Evolutionary conservation across 2,888 invertebrate species (phyloP), one percentile per base, ranked within the genome.

Genomic region (Notodonta ziczac): DNA sequence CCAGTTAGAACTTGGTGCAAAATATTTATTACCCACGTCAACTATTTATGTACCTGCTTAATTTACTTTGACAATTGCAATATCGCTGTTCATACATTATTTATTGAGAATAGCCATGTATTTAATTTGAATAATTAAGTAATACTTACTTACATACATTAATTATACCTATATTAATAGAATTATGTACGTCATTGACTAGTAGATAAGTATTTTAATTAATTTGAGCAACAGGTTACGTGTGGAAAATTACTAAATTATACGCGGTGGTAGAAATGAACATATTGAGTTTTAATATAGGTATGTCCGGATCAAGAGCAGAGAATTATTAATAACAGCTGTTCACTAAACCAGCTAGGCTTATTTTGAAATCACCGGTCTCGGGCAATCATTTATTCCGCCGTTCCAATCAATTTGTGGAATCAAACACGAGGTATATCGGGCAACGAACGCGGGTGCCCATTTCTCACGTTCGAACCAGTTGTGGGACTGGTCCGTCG

Each of bases 381-480:
- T 70, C 67, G 57, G 74, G 70, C 66, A 69, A 67, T 66, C 60
- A 76, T 77, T 69, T 73, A 76, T 74, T 62, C 69, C 72, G 67
- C 72, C 69, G 62, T 66, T 78, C 68, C 50, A 63, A 66, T 68
- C 59, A 65, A 67, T 72, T 72, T 73, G 74, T 77, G 77, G 80
- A 82, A 81, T 79, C 73, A 77, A 80, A 77, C 76, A 67, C 74
- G 74, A 69, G 75, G 81, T 84, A 87, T 86, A 86, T 86, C 86
- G 87, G 84, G 83, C 86, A 84, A 80, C 78, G 83, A 78, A 78
- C 83, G 78, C 78, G 70, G 72, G 69, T 75, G 76, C 84, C 81
- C 89, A 87, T 89, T 91, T 91, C 91, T 91, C 92, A 91, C 88
- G 87, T 84, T 79, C 77, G 81, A 82, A 89, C 89, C 86, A 86